Base-by-base conservation (phyloP, 2,797 vertebrate species). In the Coregonus suidteri region DNA sequence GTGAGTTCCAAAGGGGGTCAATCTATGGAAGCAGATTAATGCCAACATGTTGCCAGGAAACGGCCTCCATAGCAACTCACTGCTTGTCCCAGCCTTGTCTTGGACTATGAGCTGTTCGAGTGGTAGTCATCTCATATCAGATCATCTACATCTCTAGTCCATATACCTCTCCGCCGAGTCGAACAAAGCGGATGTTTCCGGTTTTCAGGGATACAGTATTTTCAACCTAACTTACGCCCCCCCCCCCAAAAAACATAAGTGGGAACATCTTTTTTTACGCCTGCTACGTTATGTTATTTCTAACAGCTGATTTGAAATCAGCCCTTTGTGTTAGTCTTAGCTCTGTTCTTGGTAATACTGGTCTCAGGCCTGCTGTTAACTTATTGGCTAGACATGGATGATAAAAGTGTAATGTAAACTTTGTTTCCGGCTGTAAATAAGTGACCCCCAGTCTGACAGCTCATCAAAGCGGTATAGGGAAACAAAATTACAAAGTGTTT, bases 401-500 rank as follows among this genome's bases (percentile, higher is more conserved):
- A 13, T 47, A 47, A 9, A 47, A 47, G 41, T 47, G 77, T 75
- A 76, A 51, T 52, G 76, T 52, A 78, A 13, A 25, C 25, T 18
- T 41, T 51, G 71, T 72, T 73, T 79, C 59, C 82, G 67, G 71
- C 81, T 86, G 41, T 83, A 35, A 79, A 81, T 80, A 25, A 56
- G 71, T 9, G 70, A 76, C 83, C 76, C 41, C 41, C 82, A 76
- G 85, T 83, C 88, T 78, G 75, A 78, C 79, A 86, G 85, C 86
- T 89, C 85, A 82, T 74, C 73, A 69, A 86, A 91, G 84, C 86
- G 71, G 84, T 20, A 91, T n/a, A 91, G 92, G 93, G 93, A 94
- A 94, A 93, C 92, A 94, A 93, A 94, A 94, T 95, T 94, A 95
- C 93, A 93, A 95, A 94, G 94, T 87, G 77, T 91, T 93, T 87